Evolutionary conservation across 1,140 invertebrate genomes (phyloP).

Genomic region (Papilio aristodemus): DNA sequence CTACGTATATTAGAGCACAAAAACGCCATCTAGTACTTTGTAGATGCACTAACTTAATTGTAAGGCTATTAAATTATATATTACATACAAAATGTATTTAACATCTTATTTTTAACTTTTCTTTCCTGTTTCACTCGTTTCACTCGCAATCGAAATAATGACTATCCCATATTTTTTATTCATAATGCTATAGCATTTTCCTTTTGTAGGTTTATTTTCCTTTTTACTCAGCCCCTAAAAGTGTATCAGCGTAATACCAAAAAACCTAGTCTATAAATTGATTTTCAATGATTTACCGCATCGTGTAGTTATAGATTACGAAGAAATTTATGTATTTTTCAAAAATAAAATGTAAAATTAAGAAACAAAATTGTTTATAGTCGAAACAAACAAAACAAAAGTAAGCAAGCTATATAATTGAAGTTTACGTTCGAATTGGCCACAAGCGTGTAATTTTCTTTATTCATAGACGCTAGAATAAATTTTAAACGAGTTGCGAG

Average conservation of each 20-base stretch:
- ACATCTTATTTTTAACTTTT: no score
- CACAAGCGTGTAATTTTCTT: conserved; percentile 4
- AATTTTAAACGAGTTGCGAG: conserved; percentile 21
- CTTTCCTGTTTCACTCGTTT: no score
- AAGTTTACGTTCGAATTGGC: conserved; percentile 21
- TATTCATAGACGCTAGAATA: conserved; percentile 19
- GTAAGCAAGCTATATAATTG: conserved; percentile 20
- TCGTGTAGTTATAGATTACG: background rate
- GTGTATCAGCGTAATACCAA: no score
- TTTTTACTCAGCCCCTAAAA: no score
- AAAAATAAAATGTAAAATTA: background rate
- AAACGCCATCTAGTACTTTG: conserved; percentile 22
- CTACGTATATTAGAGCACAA: conserved; percentile 29
- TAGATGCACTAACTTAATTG: conserved; percentile 16
- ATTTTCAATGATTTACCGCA: no score
- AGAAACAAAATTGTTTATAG: background rate
- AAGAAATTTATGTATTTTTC: background rate
- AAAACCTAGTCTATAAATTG: no score
- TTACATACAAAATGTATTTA: background rate
- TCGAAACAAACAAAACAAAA: background rate
- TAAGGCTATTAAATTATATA: conserved; percentile 8
- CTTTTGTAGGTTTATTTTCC: no score
- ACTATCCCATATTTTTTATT: no score
- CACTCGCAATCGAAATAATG: no score
- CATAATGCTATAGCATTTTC: no score